These are phyloP conservation scores for Rhynchomys soricoides DNA, from an alignment of 2,113 vertebrate genomes.

Conservation along the genomic window DNA sequence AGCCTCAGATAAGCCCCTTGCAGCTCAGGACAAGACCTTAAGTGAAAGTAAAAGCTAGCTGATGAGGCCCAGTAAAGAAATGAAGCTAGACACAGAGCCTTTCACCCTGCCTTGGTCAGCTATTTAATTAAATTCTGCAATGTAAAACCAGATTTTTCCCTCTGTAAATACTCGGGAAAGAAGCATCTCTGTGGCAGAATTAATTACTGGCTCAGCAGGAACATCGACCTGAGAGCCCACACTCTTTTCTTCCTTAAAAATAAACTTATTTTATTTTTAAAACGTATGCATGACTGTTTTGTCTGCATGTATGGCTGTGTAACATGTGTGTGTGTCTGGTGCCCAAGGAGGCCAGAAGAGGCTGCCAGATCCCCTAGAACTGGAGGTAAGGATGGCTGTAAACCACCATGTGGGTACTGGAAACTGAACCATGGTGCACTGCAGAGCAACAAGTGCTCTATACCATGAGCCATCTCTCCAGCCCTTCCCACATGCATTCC, in stretches of 20 bases:
- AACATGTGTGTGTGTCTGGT: background rate
- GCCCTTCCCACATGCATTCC: background rate
- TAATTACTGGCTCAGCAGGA: background rate
- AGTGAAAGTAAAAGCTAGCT: background rate
- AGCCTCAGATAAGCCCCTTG: background rate
- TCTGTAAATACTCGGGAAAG: background rate
- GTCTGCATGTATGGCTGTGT: background rate
- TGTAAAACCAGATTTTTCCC: background rate
- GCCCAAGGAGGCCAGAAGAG: background rate
- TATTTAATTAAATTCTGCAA: background rate
- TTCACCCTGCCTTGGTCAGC: background rate
- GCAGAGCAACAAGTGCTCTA: background rate
- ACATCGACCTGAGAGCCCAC: background rate
- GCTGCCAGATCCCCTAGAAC: background rate
- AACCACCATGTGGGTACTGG: too few species aligned
- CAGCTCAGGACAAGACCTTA: background rate
- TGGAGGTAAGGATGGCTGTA: too few species aligned
- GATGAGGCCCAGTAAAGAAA: slow-evolving; percentile 8
- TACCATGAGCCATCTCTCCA: background rate
- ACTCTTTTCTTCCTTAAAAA: background rate
- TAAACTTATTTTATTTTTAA: background rate
- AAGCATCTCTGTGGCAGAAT: background rate
- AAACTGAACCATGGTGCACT: background rate
- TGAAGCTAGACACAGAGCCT: background rate
- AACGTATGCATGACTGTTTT: background rate